phyloP scores from a whole-genome alignment of 2,888 invertebrate species.

The Scelioninae gen. 1 region DNA sequence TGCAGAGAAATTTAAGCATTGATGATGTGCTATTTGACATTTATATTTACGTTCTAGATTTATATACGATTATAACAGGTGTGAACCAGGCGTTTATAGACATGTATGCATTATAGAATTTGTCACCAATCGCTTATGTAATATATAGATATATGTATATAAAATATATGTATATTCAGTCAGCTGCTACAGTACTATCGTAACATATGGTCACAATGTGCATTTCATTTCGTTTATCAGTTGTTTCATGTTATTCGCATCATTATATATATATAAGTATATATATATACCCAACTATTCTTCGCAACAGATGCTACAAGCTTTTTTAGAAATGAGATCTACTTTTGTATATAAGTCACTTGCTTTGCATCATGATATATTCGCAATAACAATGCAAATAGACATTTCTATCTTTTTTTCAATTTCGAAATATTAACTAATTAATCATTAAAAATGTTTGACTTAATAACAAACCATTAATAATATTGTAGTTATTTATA shows the following conservation, averaged over 20 bases:
- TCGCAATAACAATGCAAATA: neutral
- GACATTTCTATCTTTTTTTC: no score
- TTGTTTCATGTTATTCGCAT: constrained; percentile 19
- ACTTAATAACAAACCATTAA: no score
- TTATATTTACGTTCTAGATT: no score
- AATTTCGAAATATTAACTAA: no score
- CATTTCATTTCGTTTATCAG: constrained; percentile 41
- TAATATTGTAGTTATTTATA: no score
- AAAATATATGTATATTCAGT: constrained; percentile 31
- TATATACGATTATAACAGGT: no score
- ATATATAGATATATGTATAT: constrained; percentile 7
- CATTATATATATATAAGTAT: constrained; percentile 19
- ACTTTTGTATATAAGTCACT: constrained; percentile 23
- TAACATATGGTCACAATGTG: constrained; percentile 41
- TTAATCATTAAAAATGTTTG: no score
- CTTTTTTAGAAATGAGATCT: constrained; percentile 37
- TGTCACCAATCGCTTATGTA: neutral
- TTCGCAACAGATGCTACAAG: constrained; percentile 31
- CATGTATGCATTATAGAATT: no score
- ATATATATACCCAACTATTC: no score
- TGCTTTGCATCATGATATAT: neutral
- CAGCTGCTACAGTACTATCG: constrained; percentile 32
- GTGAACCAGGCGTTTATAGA: no score
- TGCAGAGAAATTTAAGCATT: no score
- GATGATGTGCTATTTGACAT: no score